phyloP scores from a whole-genome alignment of 2,113 vertebrate species.

The Eulacestoma nigropectus region DNA sequence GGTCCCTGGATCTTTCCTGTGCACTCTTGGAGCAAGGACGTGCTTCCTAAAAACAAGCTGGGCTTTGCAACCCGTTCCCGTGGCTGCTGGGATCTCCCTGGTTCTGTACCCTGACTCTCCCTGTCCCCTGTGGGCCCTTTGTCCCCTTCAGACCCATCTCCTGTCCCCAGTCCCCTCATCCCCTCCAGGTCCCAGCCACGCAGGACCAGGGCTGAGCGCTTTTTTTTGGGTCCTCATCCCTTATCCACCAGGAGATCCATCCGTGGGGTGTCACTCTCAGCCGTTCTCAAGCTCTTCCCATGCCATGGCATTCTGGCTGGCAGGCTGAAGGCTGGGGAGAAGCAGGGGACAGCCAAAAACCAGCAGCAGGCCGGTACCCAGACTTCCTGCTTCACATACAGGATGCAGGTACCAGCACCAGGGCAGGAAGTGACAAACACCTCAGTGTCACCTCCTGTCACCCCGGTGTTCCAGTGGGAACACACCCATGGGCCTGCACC shows the following conservation, averaged over 20 bases:
- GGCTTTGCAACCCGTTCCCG: background rate
- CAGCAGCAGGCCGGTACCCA: fast-evolving
- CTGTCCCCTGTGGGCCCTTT: background rate
- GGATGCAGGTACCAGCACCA: fast-evolving
- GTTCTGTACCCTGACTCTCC: no score
- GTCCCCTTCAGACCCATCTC: background rate
- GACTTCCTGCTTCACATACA: background rate
- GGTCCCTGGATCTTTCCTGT: background rate
- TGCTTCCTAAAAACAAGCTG: background rate
- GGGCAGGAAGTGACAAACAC: conserved; percentile 5
- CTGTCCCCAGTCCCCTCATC: background rate
- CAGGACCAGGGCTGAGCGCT: background rate
- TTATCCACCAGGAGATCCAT: background rate
- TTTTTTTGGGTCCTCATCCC: background rate
- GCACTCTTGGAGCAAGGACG: fast-evolving
- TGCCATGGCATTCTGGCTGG: fast-evolving
- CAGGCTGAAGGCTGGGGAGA: background rate
- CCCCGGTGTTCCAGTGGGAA: fast-evolving
- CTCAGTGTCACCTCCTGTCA: background rate
- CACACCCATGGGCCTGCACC: fast-evolving
- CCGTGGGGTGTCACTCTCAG: background rate
- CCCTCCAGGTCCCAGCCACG: fast-evolving
- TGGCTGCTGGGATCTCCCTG: background rate
- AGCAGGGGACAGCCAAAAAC: background rate
- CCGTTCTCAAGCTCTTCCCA: background rate